Evolutionary conservation across 2,797 vertebrate genomes (phyloP), one percentile per base, ranked within the genome.

Genomic region (Muscicapa striata): DNA sequence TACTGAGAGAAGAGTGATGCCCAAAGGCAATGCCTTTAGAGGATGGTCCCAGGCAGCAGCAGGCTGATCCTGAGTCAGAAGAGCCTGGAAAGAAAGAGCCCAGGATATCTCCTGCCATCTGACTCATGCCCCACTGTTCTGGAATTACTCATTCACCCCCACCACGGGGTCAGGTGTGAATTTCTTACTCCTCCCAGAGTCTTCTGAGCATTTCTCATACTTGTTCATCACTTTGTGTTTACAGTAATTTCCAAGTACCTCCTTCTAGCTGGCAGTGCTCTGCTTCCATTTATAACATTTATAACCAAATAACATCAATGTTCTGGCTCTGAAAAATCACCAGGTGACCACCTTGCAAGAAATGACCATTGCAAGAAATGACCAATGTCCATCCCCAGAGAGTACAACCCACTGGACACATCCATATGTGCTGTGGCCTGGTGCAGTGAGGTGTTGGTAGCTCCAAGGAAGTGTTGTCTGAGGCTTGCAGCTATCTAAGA

Each of bases 351-450:
- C 22, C 43, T 23, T 73, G 30, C 34, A 55, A 45, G 41, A 67
- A 74, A 64, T 1, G 0, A 36, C 40, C 38, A 38, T 22, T 73
- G 30, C 34, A 55, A 45, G 41, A 63, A 74, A 64, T 1, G 0
- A 36, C 40, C 38, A 38, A 38, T 38, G n/a, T 4, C 40, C 13
- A 13, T 40, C 29, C 13, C 30, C 30, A 43, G 24, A 63, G 52
- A 66, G 3, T 17, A 34, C 24, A 77, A 23, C 13, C 15, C 45
- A 34, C 26, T 61, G 76, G 55, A 26, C 5, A 29, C 36, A 26
- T 10, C 34, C 19, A 5, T 45, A 13, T 6, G 6, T 0, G 5
- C 24, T 49, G 26, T 79, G 17, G 83, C 30, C 19, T 69, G 16
- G 26, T 57, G 61, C 22, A 58, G 22, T 12, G 34, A 80, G 29